phyloP scores from a whole-genome alignment of 2,888 invertebrate species.

The Galerucella calmariensis region DNA sequence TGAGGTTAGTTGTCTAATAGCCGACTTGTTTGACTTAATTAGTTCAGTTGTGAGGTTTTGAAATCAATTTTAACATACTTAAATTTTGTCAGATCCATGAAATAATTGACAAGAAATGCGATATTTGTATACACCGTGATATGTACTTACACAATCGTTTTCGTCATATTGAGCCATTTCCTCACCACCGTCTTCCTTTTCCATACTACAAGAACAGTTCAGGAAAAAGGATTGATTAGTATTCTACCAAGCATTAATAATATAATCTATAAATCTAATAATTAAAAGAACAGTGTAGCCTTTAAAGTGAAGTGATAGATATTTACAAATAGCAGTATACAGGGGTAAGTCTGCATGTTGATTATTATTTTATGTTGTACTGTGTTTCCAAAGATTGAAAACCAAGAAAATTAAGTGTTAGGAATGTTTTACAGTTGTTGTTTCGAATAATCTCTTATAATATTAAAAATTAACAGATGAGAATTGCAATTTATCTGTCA shows the following conservation, averaged over 20 bases:
- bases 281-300: constrained; percentile 8
- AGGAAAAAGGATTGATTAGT: constrained; percentile 35
- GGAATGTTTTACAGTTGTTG: too few relatives aligned
- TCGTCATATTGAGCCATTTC: constrained; percentile 64
- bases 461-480: too few relatives aligned
- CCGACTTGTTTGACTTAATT: too few relatives aligned
- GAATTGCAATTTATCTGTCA: too few relatives aligned
- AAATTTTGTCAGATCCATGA: constrained; percentile 3
- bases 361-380: too few relatives aligned
- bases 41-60: not conserved
- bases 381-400: too few relatives aligned
- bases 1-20: too few relatives aligned
- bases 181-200: constrained; percentile 65
- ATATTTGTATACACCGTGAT: constrained; percentile 16
- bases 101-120: constrained; percentile 4
- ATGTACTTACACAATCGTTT: constrained; percentile 62
- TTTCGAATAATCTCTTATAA: too few relatives aligned
- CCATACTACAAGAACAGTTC: constrained; percentile 57
- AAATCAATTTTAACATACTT: not conserved
- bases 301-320: not conserved
- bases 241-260: constrained; percentile 4
- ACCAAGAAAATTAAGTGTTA: too few relatives aligned
- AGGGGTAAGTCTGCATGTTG: too few relatives aligned
- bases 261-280: constrained; percentile 16
- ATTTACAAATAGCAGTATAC: not conserved